A percentile compares a stretch with the other conserved stretches of the same genome.
These are phyloP conservation scores for Eremobia ochroleuca DNA, from an alignment of 2,888 invertebrate species.

Conservation along the genomic window DNA sequence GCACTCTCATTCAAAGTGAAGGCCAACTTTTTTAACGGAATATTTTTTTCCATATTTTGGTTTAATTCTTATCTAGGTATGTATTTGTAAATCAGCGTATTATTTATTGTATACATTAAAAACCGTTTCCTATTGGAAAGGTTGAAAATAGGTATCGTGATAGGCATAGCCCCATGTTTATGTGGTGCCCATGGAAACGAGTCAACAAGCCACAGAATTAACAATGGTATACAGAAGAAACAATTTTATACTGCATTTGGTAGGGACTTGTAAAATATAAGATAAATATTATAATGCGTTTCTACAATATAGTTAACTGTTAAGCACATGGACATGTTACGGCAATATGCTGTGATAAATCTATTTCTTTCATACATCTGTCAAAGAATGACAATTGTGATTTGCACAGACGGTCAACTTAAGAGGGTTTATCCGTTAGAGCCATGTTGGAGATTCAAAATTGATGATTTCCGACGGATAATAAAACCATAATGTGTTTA, in stretches of 20 bases:
- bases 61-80: not conserved
- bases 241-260: not conserved
- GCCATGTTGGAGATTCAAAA: too few relatives aligned
- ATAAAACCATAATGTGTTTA: too few relatives aligned
- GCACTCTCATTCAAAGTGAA: not conserved
- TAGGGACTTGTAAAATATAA: too few relatives aligned
- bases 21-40: not conserved
- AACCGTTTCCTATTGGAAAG: not conserved
- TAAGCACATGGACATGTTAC: not conserved
- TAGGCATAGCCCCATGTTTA: slow-evolving; percentile 28
- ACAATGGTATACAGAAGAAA: slow-evolving; percentile 25
- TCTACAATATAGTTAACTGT: not conserved
- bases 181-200: slow-evolving; percentile 60
- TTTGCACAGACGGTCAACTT: not conserved
- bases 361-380: not conserved
- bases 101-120: not conserved
- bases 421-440: too few relatives aligned
- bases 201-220: slow-evolving; percentile 48
- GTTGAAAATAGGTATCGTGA: slow-evolving; percentile 10
- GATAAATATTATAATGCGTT: not conserved
- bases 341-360: not conserved
- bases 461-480: too few relatives aligned
- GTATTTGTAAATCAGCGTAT: not conserved
- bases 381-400: not conserved
- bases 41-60: not conserved